Base-by-base conservation (phyloP, 2,113 vertebrate genomes). In the Chionodraco myersi region DNA sequence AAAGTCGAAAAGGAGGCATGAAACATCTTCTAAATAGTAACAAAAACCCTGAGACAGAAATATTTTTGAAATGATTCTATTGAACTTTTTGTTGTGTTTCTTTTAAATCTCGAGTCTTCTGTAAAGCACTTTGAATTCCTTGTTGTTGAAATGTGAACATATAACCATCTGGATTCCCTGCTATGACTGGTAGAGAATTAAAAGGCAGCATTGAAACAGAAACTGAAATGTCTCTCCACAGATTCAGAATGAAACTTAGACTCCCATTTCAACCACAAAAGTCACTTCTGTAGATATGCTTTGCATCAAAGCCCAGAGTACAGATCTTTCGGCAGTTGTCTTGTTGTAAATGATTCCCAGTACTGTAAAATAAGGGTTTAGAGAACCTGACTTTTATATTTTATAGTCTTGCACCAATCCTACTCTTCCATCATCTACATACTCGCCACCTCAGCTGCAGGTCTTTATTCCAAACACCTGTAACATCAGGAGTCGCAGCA, bases 331-430 rank as follows among this genome's bases (percentile, higher is more conserved):
- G 53, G 75, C 49, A 52, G 65, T n/a, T 44, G 51, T 64, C 23
- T 47, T 54, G 56, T 47, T 86, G 59, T 75, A 89, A 91, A 77
- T 36, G 23, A 76, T 66, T 47, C 21, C 54, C 41, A 78, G 30
- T 70, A 45, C 26, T 79, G 64, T 83, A 75, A 86, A 79, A 79
- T 53, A 2, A 45, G 44, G 52, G 85, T 78, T 77, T 63, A 86
- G 68, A 83, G 41, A n/a, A n/a, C 45, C 56, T 66, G 69, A 44
- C 82, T 89, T 82, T 88, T 92, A 82, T 92, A 85, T 80, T 90
- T 92, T 86, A 58, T 30, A 83, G 68, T 51, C 79, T 68, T 47
- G 73, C 26, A 23, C 36, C 15, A 18, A 72, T 73, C 73, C 36
- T 36, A 4, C 44, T 49, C 45, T 23, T 70, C 76, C 63, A 44